Conservation (phyloP, 2,797 vertebrate species). For the Cygnus olor region DNA sequence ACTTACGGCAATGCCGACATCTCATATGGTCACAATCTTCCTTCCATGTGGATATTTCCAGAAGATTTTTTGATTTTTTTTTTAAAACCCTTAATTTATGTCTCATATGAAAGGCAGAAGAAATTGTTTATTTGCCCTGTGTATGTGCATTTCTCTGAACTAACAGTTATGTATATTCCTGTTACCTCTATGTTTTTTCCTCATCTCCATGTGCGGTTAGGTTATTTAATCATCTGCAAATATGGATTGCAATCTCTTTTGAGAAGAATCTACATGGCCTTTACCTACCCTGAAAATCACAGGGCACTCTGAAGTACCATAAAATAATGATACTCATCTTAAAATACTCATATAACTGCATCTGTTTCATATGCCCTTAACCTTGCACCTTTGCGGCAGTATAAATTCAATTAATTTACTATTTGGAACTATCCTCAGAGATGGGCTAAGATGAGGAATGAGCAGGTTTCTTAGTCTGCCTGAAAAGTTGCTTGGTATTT, state of each 20-base stretch:
- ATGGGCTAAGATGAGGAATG: neutral
- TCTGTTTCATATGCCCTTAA: neutral
- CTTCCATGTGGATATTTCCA: neutral
- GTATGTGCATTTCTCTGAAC: neutral
- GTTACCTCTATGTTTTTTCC: neutral
- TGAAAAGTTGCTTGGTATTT: neutral
- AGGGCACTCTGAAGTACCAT: neutral
- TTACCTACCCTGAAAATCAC: neutral
- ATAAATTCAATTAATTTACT: neutral
- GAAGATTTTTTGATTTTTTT: neutral
- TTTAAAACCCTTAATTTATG: neutral
- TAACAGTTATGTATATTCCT: neutral
- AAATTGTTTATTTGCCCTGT: neutral
- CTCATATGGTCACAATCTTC: neutral
- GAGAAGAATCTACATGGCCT: neutral
- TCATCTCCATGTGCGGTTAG: neutral
- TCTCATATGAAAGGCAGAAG: neutral
- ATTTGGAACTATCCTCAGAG: neutral
- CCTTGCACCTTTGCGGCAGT: neutral
- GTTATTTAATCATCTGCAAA: neutral
- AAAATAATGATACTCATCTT: neutral
- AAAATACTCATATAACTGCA: neutral
- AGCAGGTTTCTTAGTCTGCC: neutral
- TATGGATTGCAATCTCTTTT: neutral
- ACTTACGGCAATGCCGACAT: neutral